Conservation (phyloP, 2,797 vertebrate species). For the Halcyon badia region DNA sequence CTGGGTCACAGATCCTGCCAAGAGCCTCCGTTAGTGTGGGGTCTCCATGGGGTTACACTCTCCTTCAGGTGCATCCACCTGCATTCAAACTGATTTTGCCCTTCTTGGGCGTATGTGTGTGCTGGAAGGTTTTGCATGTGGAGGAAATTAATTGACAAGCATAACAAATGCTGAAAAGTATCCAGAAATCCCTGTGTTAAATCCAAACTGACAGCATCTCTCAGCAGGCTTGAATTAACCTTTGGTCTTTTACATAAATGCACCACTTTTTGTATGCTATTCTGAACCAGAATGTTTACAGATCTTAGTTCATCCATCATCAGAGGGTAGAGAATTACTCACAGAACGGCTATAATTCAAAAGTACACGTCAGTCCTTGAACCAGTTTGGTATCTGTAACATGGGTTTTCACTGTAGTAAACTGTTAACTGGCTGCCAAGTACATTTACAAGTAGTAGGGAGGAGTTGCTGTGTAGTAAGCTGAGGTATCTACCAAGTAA, state of each 20-base stretch:
- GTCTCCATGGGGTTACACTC: too few relatives aligned
- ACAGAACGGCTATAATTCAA: not conserved
- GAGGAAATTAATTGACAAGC: slow-evolving; percentile 50
- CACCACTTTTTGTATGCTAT: not conserved
- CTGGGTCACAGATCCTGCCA: too few relatives aligned
- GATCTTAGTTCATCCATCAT: not conserved
- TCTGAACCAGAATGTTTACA: slow-evolving; percentile 9
- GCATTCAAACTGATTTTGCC: not conserved
- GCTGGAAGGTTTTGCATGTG: not conserved
- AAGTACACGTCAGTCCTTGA: not conserved
- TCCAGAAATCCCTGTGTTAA: slow-evolving; percentile 23
- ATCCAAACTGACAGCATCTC: slow-evolving; percentile 39
- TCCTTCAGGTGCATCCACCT: too few relatives aligned
- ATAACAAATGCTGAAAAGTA: slow-evolving; percentile 12
- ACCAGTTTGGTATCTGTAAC: not conserved
- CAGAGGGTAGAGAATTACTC: not conserved
- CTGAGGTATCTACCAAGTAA: not conserved
- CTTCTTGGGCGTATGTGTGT: not conserved
- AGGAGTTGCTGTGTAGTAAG: not conserved
- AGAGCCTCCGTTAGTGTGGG: too few relatives aligned
- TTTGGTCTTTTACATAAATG: slow-evolving; percentile 23
- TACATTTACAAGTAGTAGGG: not conserved
- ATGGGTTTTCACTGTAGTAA: not conserved
- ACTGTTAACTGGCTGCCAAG: not conserved
- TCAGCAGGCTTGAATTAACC: slow-evolving; percentile 51